These are phyloP conservation scores for Myiopsitta monachus DNA, from an alignment of 2,113 vertebrate species.

Conservation along the genomic window DNA sequence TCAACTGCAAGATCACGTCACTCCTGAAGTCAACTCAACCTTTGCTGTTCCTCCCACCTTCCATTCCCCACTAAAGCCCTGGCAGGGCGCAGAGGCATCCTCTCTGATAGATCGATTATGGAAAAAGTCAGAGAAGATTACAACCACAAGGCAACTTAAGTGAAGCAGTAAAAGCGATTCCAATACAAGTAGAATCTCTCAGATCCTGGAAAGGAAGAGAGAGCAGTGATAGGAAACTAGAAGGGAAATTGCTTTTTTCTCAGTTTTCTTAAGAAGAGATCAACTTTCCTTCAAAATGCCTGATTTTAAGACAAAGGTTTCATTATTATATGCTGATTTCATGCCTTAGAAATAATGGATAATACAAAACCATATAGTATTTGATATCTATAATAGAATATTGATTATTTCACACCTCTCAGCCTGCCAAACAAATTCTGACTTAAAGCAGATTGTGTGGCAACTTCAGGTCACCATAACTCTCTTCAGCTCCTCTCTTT, in stretches of 20 bases:
- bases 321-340: slow-evolving; percentile 27
- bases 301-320: slow-evolving; percentile 8
- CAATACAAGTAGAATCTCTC: not conserved
- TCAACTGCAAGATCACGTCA: slow-evolving; percentile 33
- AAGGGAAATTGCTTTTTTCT: not conserved
- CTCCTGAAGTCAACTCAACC: not conserved
- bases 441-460: not conserved
- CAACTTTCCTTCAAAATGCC: not conserved
- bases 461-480: slow-evolving; percentile 20
- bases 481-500: slow-evolving; percentile 17
- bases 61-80: not conserved
- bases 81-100: not conserved
- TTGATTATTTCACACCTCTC: not conserved
- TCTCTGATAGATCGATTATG: not conserved
- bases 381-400: not conserved
- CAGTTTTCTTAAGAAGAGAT: not conserved
- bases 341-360: slow-evolving; percentile 8
- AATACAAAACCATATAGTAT: not conserved
- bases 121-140: slow-evolving; percentile 16
- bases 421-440: not conserved
- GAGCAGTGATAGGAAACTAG: not conserved
- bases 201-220: not conserved
- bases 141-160: not conserved
- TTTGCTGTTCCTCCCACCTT: not conserved
- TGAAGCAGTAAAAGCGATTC: not conserved